Conservation (phyloP, 2,888 invertebrate genomes). For the Spilarctia lutea region DNA sequence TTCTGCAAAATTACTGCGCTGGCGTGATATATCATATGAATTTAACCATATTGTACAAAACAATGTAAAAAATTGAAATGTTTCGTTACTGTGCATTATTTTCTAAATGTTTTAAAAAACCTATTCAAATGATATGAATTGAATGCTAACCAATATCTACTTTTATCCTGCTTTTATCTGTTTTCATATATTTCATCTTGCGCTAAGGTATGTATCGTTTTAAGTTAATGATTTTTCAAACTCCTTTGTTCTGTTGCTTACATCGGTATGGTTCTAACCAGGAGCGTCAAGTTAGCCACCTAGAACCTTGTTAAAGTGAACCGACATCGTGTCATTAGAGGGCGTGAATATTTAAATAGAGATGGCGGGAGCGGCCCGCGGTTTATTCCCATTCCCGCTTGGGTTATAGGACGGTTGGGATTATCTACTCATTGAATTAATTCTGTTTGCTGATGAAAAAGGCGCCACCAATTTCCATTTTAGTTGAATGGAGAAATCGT, state of each 20-base stretch:
- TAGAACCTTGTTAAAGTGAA: conserved; percentile 72
- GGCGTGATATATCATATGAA: neutral
- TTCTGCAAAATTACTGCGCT: neutral
- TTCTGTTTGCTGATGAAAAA: conserved; percentile 74
- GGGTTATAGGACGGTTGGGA: conserved; percentile 74
- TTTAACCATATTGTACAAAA: neutral
- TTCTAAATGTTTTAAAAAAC: conserved; percentile 2
- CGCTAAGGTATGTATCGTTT: conserved; percentile 41
- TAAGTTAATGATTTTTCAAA: conserved; percentile 45
- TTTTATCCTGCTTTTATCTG: conserved; percentile 11
- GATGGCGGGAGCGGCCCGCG: conserved; percentile 72
- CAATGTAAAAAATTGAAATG: too few relatives aligned
- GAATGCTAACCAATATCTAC: conserved; percentile 11
- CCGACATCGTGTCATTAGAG: conserved; percentile 80
- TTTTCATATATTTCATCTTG: conserved; percentile 26
- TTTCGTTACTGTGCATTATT: neutral
- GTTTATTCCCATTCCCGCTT: conserved; percentile 68
- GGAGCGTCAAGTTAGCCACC: conserved; percentile 53
- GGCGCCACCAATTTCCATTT: conserved; percentile 60
- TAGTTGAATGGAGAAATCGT: conserved; percentile 54
- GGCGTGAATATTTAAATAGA: conserved; percentile 83
- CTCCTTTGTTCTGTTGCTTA: conserved; percentile 42
- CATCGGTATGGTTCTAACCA: conserved; percentile 51
- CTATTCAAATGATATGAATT: neutral
- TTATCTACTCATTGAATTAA: conserved; percentile 80